Evolutionary conservation across 2,113 vertebrate genomes (phyloP), one percentile per base, ranked within the genome.

Genomic region (Gyps fulvus): DNA sequence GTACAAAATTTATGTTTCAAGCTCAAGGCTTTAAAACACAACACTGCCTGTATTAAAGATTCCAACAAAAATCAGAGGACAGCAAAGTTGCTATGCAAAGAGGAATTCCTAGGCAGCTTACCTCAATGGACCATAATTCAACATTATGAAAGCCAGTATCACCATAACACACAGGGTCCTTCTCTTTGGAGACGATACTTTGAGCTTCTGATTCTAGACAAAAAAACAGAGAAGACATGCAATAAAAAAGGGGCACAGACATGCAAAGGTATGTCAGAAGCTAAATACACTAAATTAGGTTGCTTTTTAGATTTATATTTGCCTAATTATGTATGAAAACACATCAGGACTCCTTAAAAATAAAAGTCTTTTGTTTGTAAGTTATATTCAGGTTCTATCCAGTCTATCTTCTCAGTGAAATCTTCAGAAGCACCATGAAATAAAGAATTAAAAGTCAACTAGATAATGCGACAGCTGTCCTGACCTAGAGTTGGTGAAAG

Each of bases 131-230:
- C 98, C 98, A 29, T 98, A 98, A 79, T 99, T 99, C 62, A 99
- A 92, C 73, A 99, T 74, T 32, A 99, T 84, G 85, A 99, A 99
- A 63, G 98, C 98, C 97, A 99, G 49, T 63, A 99, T 96, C 87
- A 98, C 98, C 99, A 99, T 99, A 90, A 99, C 98, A 96, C 99
- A 99, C 65, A 99, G 90, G 2, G 98, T 98, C 97, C 98, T 98
- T 88, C 99, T 98, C 98, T 99, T 99, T 4, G 99, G 98, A 83
- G 98, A 98, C 7, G 98, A 98, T 18, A 98, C 93, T 97, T 98
- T 99, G 36, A 99, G 98, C 36, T 97, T 98, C 57, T 98, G 98
- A 92, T 99, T 99, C 99, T 99, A 96, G 61, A 94, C 40, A 83
- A 55, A 71, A 77, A 74, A 91, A 15, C 26, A 79, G 34, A 90